A percentile compares a stretch with the other conserved stretches of the same genome.
phyloP scores from a whole-genome alignment of 2,113 vertebrate species.

The Phycodurus eques region DNA sequence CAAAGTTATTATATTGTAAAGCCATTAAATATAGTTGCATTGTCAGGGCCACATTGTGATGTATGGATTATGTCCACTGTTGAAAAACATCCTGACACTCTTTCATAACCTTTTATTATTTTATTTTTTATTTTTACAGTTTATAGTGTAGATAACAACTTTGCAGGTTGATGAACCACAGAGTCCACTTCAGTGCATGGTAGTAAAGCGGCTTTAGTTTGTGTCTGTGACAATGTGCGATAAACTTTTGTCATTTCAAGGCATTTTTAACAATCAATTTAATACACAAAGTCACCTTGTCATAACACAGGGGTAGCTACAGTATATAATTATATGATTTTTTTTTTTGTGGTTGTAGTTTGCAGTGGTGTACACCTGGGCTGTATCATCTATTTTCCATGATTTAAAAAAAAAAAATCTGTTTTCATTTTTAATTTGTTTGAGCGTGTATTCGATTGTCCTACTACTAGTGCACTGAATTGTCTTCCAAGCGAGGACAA shows the following conservation, averaged over 20 bases:
- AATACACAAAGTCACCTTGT: neutral
- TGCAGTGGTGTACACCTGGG: neutral
- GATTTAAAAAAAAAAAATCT: too few species aligned
- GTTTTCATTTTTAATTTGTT: too few species aligned
- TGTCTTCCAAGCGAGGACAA: too few species aligned
- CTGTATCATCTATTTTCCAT: too few species aligned
- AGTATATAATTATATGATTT: neutral
- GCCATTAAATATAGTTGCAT: neutral
- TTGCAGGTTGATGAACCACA: slow-evolving; percentile 1
- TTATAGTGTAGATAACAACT: slow-evolving; percentile 14
- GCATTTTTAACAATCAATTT: neutral
- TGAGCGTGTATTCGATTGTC: too few species aligned
- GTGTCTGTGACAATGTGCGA: neutral
- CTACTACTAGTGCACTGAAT: too few species aligned
- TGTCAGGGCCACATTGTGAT: slow-evolving; percentile 2
- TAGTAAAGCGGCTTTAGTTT: neutral
- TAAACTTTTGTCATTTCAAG: neutral
- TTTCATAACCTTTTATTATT: slow-evolving; percentile 23
- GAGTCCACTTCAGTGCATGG: too few species aligned
- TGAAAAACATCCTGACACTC: slow-evolving; percentile 12
- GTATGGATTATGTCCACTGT: neutral
- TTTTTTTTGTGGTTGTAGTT: neutral
- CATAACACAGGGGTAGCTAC: neutral
- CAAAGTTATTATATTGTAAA: neutral
- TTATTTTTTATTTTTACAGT: slow-evolving; percentile 12